Evolutionary conservation across 2,888 invertebrate genomes (phyloP).

Genomic region (Apamea crenata): DNA sequence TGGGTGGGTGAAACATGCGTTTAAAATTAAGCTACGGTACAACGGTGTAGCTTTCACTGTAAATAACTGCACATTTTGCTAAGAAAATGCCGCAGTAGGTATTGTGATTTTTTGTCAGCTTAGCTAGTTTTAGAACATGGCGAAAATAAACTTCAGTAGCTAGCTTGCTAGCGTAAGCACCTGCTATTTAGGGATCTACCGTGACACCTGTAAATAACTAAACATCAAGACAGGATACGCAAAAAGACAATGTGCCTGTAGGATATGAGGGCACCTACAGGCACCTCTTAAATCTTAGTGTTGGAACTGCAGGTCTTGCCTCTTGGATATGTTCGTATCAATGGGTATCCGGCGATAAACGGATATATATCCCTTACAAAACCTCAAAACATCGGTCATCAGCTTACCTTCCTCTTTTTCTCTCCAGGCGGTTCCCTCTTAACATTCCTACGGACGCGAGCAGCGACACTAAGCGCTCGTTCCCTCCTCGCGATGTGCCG

Average conservation of each 20-base stretch:
- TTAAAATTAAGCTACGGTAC: slow-evolving; percentile 42
- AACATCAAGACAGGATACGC: background rate
- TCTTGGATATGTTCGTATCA: background rate
- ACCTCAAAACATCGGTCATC: background rate
- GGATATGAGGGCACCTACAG: background rate
- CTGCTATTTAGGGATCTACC: background rate
- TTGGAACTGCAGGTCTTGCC: no score
- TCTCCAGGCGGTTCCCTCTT: slow-evolving; percentile 96
- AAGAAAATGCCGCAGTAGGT: slow-evolving; percentile 1
- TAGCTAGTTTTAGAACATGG: background rate
- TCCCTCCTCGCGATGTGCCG: slow-evolving; percentile 97
- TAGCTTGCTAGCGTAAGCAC: background rate
- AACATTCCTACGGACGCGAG: slow-evolving; percentile 96
- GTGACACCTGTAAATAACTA: background rate
- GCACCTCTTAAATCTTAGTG: no score
- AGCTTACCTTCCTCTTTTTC: background rate
- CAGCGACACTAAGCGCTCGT: slow-evolving; percentile 91
- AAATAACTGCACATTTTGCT: slow-evolving; percentile 25
- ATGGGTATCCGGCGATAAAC: background rate
- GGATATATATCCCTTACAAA: background rate
- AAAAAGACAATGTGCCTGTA: background rate
- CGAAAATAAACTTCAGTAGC: background rate
- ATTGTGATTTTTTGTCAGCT: background rate
- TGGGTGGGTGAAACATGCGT: slow-evolving; percentile 31
- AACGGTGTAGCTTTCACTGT: slow-evolving; percentile 33